These are phyloP conservation scores for Pagetopsis macropterus DNA, from an alignment of 2,797 vertebrate genomes.

Conservation along the genomic window DNA sequence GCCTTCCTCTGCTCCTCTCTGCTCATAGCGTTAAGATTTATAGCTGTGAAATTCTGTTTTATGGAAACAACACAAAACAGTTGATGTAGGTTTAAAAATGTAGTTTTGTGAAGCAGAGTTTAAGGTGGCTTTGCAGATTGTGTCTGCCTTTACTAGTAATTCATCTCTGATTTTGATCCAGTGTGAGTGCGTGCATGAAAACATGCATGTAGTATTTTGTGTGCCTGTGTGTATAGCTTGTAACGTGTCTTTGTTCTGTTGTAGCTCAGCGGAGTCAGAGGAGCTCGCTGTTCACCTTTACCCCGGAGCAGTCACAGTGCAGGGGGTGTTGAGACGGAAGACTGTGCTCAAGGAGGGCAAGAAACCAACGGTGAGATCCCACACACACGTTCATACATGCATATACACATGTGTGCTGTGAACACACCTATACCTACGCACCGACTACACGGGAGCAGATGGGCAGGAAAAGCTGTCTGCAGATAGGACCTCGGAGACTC, in stretches of 20 bases:
- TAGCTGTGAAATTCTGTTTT: slow-evolving; percentile 43
- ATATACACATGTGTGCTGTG: slow-evolving; percentile 12
- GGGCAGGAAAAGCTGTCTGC: slow-evolving; percentile 28
- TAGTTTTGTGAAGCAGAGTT: slow-evolving; percentile 1
- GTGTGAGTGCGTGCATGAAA: slow-evolving; percentile 20
- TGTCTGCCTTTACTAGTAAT: slow-evolving; percentile 34
- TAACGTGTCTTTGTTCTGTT: slow-evolving; percentile 51
- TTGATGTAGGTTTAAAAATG: background rate
- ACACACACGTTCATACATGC: background rate
- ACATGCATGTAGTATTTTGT: slow-evolving; percentile 16
- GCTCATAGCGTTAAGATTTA: slow-evolving; percentile 34
- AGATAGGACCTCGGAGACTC: slow-evolving; percentile 39
- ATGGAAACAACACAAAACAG: slow-evolving; percentile 15
- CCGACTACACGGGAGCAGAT: slow-evolving; percentile 20
- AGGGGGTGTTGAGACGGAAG: slow-evolving; percentile 96
- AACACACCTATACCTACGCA: slow-evolving; percentile 2
- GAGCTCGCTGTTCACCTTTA: slow-evolving; percentile 97
- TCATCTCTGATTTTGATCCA: slow-evolving; percentile 36
- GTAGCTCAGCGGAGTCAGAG: slow-evolving; percentile 95
- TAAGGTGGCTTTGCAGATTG: slow-evolving; percentile 59
- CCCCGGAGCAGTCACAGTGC: slow-evolving; percentile 94
- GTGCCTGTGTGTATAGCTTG: slow-evolving; percentile 6
- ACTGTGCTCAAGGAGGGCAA: slow-evolving; percentile 98
- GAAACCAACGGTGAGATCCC: slow-evolving; percentile 94
- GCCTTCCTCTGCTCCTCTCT: slow-evolving; percentile 25